These are phyloP conservation scores for Drosophila limbata DNA, from an alignment of 2,888 invertebrate species.

Conservation along the genomic window DNA sequence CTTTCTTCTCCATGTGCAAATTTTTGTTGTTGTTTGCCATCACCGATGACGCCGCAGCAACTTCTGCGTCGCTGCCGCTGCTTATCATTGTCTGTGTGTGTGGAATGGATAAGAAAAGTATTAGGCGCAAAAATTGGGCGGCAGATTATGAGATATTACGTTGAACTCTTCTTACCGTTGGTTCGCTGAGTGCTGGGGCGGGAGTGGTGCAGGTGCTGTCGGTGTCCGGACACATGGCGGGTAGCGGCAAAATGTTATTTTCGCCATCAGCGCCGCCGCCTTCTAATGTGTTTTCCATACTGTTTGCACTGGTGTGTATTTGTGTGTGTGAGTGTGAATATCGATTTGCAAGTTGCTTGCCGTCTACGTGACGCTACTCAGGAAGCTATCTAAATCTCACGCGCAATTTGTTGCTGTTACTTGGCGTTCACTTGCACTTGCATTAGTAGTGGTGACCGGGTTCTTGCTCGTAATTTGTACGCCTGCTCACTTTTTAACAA, in stretches of 20 bases:
- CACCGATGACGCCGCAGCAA: constrained; percentile 47
- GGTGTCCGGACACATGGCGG: constrained; percentile 53
- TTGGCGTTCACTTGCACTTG: constrained; percentile 39
- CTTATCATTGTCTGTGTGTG: constrained; percentile 40
- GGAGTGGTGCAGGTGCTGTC: constrained; percentile 19
- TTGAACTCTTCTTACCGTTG: constrained; percentile 41
- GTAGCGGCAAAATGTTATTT: constrained; percentile 61
- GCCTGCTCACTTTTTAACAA: constrained; percentile 57
- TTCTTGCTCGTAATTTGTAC: constrained; percentile 35
- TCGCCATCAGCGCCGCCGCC: constrained; percentile 52
- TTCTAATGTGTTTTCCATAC: constrained; percentile 67
- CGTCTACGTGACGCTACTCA: constrained; percentile 78
- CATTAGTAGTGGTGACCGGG: constrained; percentile 54
- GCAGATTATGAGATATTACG: constrained; percentile 31
- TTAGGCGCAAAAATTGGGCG: constrained; percentile 52
- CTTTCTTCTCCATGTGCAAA: constrained; percentile 41
- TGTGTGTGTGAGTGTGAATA: constrained; percentile 61
- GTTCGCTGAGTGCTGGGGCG: constrained; percentile 16
- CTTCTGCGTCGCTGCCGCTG: constrained; percentile 39
- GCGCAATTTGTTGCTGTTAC: constrained; percentile 49
- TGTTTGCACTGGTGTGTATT: constrained; percentile 59
- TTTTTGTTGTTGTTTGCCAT: constrained; percentile 41
- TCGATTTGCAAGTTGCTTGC: constrained; percentile 68
- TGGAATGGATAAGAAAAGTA: constrained; percentile 43
- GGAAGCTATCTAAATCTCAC: constrained; percentile 65